Conservation (phyloP, 1,140 invertebrate species). For the Matsumurasca onukii region DNA sequence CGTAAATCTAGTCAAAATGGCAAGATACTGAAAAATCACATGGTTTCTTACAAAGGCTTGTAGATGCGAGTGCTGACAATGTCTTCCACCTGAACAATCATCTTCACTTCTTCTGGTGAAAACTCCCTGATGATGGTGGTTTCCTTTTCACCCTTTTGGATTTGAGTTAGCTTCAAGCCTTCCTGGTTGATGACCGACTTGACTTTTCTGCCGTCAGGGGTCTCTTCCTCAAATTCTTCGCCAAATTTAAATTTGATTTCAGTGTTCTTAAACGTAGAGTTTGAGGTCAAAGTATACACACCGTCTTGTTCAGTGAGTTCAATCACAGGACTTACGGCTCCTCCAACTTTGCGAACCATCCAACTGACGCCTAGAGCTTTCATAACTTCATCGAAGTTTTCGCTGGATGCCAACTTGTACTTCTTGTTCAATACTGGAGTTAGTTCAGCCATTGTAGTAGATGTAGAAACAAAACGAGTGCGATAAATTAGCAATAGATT, state of each 20-base stretch:
- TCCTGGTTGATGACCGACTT: conserved; percentile 67
- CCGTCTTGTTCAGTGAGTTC: conserved; percentile 70
- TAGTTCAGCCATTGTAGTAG: conserved; percentile 4
- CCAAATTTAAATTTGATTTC: conserved; percentile 77
- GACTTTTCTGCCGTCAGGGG: conserved; percentile 80
- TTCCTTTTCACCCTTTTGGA: conserved; percentile 56
- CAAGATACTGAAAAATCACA: no score
- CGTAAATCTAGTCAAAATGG: no score
- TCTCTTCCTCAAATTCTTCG: conserved; percentile 83
- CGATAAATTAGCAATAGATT: no score
- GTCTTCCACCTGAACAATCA: conserved; percentile 63
- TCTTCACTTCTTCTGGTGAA: conserved; percentile 40
- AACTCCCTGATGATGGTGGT: conserved; percentile 44
- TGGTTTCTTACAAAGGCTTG: conserved; percentile 49
- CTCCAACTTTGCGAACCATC: conserved; percentile 72
- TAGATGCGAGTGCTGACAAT: conserved; percentile 72
- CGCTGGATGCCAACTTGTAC: conserved; percentile 73
- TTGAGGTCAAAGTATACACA: conserved; percentile 70
- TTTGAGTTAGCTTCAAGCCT: conserved; percentile 67
- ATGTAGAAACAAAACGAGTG: no score
- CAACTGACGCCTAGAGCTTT: conserved; percentile 79
- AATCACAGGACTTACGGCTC: conserved; percentile 68
- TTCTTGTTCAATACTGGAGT: conserved; percentile 53
- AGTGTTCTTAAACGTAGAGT: conserved; percentile 81
- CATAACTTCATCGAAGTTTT: conserved; percentile 89